Base-by-base conservation (phyloP, 1,140 invertebrate species). In the Odontomachus brunneus region DNA sequence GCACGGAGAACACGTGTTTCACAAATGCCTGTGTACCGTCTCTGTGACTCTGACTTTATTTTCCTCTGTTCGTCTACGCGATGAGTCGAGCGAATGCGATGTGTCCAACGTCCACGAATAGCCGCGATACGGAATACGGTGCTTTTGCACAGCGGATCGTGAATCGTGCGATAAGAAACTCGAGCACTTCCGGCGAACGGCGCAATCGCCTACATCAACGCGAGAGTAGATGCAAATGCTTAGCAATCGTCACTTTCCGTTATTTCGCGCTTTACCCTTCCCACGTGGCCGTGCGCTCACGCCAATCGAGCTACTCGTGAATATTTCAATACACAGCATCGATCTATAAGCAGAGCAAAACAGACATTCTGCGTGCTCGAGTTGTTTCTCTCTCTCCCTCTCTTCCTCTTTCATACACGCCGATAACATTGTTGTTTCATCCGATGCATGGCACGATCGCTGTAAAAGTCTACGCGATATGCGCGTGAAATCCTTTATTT, bases 321-420 rank as follows among this genome's bases (percentile, higher is more conserved):
- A 84, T 81, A 81, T 84, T 84, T 81, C 82, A 84, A 84, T 81
- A 72, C 38, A 62, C 38, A 62, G 1, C 19, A 81, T 84, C 75
- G 75, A 81, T 81, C 75, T 83, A 66, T 11, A 65, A 57, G 17
- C 55, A 26, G 19, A 78, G 17, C 63, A 14, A 80, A 80, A 51
- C 9, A 24, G 49, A 38, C 51, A 57, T 57, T 59, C 7, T 22
- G 3, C 69, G 63, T 67, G 19, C 44, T 19, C 48, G 53, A 14
- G 48, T 11, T 11, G 2, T 2, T 11, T 44, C 38, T 11, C 38
- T 44, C 9, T 44, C 38, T 11, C 9, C 9, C 38, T 44, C 0
- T 44, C 38, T 24, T 15, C 11, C 55, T 19, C 44, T 38, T 22
- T 48, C 22, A 48, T 29, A 44, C 24, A 7, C 78, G 49, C 22